Percentiles rank a stretch among this genome's conserved stretches.
Conservation (phyloP, 2,113 vertebrate genomes). For the Engraulis encrasicolus region DNA sequence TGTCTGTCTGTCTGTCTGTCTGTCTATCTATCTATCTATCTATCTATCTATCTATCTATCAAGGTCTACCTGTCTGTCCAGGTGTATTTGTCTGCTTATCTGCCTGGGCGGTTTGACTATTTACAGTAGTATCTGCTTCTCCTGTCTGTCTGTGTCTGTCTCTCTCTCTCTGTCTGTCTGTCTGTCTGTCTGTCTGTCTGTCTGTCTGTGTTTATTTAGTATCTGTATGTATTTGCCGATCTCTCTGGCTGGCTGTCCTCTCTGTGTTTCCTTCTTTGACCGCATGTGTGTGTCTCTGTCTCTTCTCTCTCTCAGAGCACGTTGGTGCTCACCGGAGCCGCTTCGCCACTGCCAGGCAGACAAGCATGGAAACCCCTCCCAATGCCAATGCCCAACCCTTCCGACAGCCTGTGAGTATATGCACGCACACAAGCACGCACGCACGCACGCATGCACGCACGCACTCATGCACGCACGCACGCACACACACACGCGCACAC, state of each 20-base stretch:
- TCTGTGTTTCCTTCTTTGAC: neutral
- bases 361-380: conserved; percentile 91
- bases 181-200: conserved; percentile 20
- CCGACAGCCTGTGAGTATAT: conserved; percentile 86
- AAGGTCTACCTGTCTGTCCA: neutral
- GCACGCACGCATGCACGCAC: neutral
- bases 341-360: conserved; percentile 89
- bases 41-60: neutral
- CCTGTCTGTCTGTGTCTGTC: neutral
- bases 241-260: neutral
- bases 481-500: neutral
- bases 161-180: neutral
- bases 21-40: too few relatives aligned
- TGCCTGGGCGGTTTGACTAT: too few relatives aligned
- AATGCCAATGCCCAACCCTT: conserved; percentile 84
- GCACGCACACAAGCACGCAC: neutral
- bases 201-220: conserved; percentile 12
- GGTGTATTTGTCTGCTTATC: too few relatives aligned
- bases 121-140: too few relatives aligned
- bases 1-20: neutral
- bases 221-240: too few relatives aligned
- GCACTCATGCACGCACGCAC: neutral
- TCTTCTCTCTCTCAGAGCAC: conserved; percentile 72
- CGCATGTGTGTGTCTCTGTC: conserved; percentile 4
- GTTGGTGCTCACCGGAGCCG: conserved; percentile 88